These are phyloP conservation scores for Scolanthus callimorphus DNA, from an alignment of 92 coral and sea anemone genomes.

Conservation along the genomic window DNA sequence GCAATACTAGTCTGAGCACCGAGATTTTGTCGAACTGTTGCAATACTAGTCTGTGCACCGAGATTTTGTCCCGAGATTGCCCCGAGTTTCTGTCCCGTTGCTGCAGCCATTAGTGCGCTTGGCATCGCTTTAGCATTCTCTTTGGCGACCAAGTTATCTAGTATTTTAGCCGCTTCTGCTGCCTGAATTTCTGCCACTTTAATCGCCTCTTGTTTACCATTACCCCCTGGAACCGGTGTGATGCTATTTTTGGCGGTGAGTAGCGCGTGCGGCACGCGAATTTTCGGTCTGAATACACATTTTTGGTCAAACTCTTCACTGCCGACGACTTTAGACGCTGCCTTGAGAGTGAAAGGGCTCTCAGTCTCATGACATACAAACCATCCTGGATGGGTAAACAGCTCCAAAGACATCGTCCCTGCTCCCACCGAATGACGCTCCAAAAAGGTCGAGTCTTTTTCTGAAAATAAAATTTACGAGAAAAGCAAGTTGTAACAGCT, in stretches of 20 bases:
- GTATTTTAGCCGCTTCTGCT: conserved; percentile 18
- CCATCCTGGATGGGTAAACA: conserved; percentile 87
- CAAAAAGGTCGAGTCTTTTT: conserved; percentile 83
- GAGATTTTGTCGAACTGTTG: too few species aligned
- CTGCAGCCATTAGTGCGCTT: background rate
- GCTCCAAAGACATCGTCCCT: conserved; percentile 62
- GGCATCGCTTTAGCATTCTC: conserved; percentile 9
- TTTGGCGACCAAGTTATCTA: conserved; percentile 24
- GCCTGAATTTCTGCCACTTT: conserved; percentile 1
- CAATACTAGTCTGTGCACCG: too few species aligned
- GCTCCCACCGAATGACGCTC: conserved; percentile 65
- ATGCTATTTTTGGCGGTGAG: conserved; percentile 2
- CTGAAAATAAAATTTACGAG: too few species aligned
- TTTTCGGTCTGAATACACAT: conserved; percentile 63
- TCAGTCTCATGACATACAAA: conserved; percentile 74
- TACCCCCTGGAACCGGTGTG: conserved; percentile 7
- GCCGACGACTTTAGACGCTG: conserved; percentile 57
- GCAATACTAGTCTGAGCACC: too few species aligned
- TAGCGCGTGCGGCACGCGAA: conserved; percentile 10
- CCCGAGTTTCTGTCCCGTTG: too few species aligned
- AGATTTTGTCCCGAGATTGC: too few species aligned
- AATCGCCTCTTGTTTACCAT: background rate
- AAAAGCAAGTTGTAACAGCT: background rate
- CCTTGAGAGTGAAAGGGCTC: conserved; percentile 61
- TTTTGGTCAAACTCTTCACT: conserved; percentile 68